phyloP scores from a whole-genome alignment of 2,113 vertebrate species.

The Shinisaurus crocodilurus region DNA sequence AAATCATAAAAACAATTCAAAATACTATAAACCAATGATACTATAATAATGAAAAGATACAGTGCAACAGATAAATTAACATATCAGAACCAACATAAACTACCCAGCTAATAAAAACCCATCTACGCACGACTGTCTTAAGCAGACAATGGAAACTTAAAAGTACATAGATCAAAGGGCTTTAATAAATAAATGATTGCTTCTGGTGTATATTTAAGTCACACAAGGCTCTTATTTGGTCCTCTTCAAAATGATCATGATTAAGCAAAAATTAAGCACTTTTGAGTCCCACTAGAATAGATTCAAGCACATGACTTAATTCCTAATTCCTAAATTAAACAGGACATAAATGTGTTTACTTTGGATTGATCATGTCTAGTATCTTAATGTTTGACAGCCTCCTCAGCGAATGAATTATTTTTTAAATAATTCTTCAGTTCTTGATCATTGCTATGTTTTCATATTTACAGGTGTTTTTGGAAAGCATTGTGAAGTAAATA shows the following conservation, averaged over 20 bases:
- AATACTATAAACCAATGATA: background rate
- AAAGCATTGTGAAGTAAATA: constrained; percentile 97
- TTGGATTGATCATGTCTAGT: background rate
- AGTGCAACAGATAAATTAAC: background rate
- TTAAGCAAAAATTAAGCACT: background rate
- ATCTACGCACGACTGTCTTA: background rate
- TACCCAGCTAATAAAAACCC: background rate
- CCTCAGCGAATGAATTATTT: background rate
- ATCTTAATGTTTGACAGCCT: background rate
- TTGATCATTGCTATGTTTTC: background rate
- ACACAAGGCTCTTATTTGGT: background rate
- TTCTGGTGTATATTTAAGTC: background rate
- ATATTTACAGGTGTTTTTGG: constrained; percentile 91
- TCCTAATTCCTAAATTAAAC: background rate
- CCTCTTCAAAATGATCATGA: background rate
- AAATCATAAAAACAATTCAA: background rate
- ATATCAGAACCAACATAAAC: background rate
- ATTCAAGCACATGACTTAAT: background rate
- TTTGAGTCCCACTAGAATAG: background rate
- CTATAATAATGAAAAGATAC: background rate
- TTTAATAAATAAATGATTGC: background rate
- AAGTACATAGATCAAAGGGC: background rate
- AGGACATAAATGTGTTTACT: background rate
- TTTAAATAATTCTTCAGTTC: background rate
- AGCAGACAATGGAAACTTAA: background rate